Conservation (phyloP, 2,113 vertebrate genomes). For the Pedetes capensis region DNA sequence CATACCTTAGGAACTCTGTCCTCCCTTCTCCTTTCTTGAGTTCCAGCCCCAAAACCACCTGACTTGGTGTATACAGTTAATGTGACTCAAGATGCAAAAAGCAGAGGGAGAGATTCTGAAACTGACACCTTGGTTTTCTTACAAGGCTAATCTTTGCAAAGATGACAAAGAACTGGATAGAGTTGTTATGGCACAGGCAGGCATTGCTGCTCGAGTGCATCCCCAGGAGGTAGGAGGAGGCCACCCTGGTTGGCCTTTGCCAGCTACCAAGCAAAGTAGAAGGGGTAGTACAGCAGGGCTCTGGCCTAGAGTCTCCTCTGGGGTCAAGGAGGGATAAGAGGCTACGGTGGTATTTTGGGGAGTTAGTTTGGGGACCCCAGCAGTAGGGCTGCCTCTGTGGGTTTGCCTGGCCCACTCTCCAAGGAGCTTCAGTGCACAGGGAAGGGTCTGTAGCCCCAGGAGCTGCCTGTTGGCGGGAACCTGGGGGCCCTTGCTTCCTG, state of each 20-base stretch:
- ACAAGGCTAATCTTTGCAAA: neutral
- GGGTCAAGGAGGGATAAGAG: neutral
- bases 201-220: no score
- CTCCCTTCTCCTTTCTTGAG: neutral
- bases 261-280: neutral
- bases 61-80: neutral
- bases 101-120: neutral
- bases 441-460: no score
- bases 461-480: neutral
- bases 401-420: neutral
- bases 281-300: neutral
- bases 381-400: fast-evolving
- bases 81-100: neutral
- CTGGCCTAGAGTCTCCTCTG: neutral
- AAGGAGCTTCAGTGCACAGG: neutral
- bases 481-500: neutral
- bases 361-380: fast-evolving
- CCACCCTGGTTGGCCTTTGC: neutral
- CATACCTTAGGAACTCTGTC: neutral
- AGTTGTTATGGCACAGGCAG: neutral
- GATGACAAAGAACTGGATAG: neutral
- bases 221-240: neutral
- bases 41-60: neutral
- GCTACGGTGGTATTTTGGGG: neutral
- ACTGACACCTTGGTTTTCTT: neutral